phyloP scores from a whole-genome alignment of 2,797 vertebrate genomes.

The Gallirallus australis region DNA sequence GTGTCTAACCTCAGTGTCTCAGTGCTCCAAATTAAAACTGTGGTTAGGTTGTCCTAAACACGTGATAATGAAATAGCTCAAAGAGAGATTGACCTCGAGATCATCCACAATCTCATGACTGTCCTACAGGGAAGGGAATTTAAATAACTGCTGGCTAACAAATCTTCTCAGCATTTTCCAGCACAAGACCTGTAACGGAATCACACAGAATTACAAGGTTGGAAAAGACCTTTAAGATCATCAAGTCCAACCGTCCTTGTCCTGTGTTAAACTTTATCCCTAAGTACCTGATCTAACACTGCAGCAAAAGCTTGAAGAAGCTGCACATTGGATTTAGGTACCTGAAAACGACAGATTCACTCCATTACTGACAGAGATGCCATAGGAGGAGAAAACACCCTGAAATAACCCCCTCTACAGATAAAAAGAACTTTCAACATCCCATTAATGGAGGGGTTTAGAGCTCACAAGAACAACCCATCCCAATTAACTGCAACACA shows the following conservation, averaged over 20 bases:
- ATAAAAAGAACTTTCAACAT: not conserved
- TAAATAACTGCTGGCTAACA: not conserved
- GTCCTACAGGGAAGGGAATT: not conserved
- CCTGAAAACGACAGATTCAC: not conserved
- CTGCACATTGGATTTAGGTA: not conserved
- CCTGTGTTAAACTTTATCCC: too few species aligned
- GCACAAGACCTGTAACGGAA: not conserved
- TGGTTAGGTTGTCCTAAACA: not conserved
- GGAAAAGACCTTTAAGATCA: too few species aligned
- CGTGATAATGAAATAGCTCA: not conserved
- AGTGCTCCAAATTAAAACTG: not conserved
- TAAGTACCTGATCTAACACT: not conserved
- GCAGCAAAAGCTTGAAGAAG: not conserved
- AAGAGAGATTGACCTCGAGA: not conserved
- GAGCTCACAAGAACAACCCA: not conserved
- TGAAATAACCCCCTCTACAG: not conserved
- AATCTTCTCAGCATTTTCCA: not conserved
- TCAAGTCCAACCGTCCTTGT: too few species aligned
- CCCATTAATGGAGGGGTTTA: not conserved
- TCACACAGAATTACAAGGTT: too few species aligned
- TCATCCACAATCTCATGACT: not conserved
- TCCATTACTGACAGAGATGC: not conserved
- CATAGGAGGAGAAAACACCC: not conserved
- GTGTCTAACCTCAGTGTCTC: not conserved
- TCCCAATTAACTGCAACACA: not conserved